phyloP scores from a whole-genome alignment of 2,113 vertebrate species.

The Urocynchramus pylzowi region DNA sequence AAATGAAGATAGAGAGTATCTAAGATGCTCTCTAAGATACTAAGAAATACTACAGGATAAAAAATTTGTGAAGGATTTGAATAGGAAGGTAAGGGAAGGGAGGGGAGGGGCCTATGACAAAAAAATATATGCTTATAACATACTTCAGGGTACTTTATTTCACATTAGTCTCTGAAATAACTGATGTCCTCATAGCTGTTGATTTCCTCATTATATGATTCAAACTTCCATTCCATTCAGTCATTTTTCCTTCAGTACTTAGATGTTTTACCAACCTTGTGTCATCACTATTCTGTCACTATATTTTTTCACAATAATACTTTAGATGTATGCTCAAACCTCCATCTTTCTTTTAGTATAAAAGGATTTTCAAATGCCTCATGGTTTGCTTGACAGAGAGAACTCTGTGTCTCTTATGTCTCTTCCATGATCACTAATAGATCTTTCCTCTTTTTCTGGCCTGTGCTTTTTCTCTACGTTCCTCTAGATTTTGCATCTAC shows the following conservation, averaged over 20 bases:
- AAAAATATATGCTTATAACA: not conserved
- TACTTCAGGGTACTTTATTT: not conserved
- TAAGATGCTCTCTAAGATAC: not conserved
- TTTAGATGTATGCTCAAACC: not conserved
- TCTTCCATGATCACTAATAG: not conserved
- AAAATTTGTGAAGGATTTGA: not conserved
- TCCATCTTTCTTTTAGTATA: not conserved
- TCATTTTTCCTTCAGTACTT: not conserved
- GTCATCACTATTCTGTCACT: not conserved
- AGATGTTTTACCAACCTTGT: not conserved
- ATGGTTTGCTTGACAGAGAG: not conserved
- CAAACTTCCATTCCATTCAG: not conserved
- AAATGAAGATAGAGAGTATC: not conserved
- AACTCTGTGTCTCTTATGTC: not conserved
- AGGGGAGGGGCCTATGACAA: not conserved
- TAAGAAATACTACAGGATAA: not conserved
- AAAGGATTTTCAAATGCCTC: not conserved
- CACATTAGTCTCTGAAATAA: not conserved
- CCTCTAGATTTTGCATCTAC: not conserved
- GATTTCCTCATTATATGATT: not conserved
- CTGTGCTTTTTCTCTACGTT: not conserved
- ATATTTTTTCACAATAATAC: not conserved
- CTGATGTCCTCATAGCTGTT: not conserved
- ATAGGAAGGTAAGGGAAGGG: too few species aligned
- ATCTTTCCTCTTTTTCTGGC: not conserved